phyloP scores from a whole-genome alignment of 2,888 invertebrate species.

The Terebella lapidaria region DNA sequence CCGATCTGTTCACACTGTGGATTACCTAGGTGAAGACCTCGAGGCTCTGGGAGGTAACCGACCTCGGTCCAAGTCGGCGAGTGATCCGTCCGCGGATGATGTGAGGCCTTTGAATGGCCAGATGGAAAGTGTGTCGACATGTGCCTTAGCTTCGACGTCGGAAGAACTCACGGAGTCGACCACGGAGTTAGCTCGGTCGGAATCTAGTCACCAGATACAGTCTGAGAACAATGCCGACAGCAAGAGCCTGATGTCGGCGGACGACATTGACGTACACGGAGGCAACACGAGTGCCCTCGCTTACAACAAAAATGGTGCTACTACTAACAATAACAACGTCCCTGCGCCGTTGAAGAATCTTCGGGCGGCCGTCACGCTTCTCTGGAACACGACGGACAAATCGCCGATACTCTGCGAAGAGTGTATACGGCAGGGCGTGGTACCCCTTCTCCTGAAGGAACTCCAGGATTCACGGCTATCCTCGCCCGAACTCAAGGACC shows the following conservation, averaged over 20 bases:
- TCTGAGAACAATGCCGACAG: slow-evolving; percentile 7
- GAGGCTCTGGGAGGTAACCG: background rate
- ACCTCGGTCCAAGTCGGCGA: background rate
- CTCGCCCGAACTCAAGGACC: slow-evolving; percentile 15
- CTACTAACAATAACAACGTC: background rate
- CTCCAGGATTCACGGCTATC: slow-evolving; percentile 13
- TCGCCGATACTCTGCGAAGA: slow-evolving; percentile 20
- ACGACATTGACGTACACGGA: background rate
- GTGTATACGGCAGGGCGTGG: slow-evolving; percentile 15
- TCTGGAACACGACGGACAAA: slow-evolving; percentile 19
- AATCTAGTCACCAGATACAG: background rate
- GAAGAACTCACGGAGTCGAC: background rate
- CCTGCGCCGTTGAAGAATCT: slow-evolving; percentile 16
- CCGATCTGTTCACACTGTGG: slow-evolving; percentile 13
- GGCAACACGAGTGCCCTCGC: background rate
- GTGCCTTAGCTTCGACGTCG: background rate
- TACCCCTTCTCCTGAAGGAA: slow-evolving; percentile 15
- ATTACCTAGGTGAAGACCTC: slow-evolving; percentile 14
- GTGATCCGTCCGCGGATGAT: background rate
- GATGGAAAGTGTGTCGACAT: background rate
- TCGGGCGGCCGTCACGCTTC: slow-evolving; percentile 12
- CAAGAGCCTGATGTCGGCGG: background rate
- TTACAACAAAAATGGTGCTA: background rate
- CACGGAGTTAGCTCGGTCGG: background rate
- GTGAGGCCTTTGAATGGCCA: background rate